These are phyloP conservation scores for Rutpela maculata DNA, from an alignment of 2,888 invertebrate genomes.

Conservation along the genomic window DNA sequence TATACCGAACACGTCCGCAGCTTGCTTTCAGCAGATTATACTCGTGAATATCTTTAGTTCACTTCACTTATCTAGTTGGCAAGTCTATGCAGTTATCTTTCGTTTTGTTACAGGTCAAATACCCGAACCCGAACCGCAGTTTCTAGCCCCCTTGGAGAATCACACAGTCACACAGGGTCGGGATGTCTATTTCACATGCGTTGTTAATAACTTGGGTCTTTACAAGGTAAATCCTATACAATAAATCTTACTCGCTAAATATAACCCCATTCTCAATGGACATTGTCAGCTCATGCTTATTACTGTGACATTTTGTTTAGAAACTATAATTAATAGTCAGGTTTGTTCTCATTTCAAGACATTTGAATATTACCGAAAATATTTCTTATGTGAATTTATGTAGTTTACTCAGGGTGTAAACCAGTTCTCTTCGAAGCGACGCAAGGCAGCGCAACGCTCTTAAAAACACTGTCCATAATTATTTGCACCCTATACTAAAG, in stretches of 20 bases:
- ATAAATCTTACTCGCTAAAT: constrained; percentile 37
- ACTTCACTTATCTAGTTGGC: constrained; percentile 72
- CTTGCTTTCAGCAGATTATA: constrained; percentile 71
- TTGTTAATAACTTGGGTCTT: constrained; percentile 91
- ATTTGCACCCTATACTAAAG: neutral
- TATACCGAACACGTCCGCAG: constrained; percentile 71
- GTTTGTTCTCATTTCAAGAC: neutral
- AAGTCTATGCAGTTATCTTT: constrained; percentile 68
- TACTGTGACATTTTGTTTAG: constrained; percentile 31
- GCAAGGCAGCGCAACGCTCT: neutral
- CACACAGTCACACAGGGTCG: constrained; percentile 91
- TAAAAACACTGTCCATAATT: neutral
- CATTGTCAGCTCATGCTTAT: constrained; percentile 32
- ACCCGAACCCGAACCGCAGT: constrained; percentile 83
- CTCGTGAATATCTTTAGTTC: constrained; percentile 72
- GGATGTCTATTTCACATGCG: constrained; percentile 92
- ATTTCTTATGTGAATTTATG: neutral
- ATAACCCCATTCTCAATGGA: constrained; percentile 28
- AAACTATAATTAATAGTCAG: constrained; percentile 29
- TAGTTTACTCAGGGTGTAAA: neutral
- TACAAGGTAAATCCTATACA: constrained; percentile 82
- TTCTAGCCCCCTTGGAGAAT: constrained; percentile 89
- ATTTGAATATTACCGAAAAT: neutral
- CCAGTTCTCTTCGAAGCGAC: neutral
- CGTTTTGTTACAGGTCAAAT: constrained; percentile 77